Percentiles rank a stretch among this genome's conserved stretches.
phyloP scores from a whole-genome alignment of 2,797 vertebrate species.

The Graptemys geographica region DNA sequence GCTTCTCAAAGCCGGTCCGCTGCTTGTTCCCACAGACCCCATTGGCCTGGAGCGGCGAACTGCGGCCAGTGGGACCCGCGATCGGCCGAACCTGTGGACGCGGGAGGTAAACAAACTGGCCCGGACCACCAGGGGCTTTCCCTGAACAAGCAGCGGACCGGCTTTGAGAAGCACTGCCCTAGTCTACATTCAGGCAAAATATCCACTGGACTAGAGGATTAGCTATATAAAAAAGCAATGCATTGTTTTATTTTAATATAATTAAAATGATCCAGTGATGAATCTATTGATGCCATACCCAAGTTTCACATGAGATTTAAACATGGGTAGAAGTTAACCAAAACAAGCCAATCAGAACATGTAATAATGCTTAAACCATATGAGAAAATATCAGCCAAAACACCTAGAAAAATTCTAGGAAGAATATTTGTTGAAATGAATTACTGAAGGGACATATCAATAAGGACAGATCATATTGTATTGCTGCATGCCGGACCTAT shows the following conservation, averaged over 20 bases:
- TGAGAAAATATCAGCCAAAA: background rate
- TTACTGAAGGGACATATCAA: background rate
- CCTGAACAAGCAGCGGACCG: no score
- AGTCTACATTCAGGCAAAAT: no score
- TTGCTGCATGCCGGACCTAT: background rate
- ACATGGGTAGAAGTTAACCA: background rate
- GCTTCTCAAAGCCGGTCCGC: no score
- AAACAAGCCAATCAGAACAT: background rate
- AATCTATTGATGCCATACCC: background rate
- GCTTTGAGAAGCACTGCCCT: no score
- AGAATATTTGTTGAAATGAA: background rate
- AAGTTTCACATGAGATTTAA: background rate
- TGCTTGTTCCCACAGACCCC: no score
- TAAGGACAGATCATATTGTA: background rate
- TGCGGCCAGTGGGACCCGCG: no score
- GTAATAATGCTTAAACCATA: background rate
- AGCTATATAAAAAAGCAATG: background rate
- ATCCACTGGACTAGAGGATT: background rate
- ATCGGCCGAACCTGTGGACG: no score
- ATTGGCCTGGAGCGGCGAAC: no score
- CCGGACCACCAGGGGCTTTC: no score
- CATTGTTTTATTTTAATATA: background rate
- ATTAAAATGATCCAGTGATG: background rate
- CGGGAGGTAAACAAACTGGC: no score
- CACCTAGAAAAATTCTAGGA: background rate